Percentiles rank a stretch among this genome's conserved stretches.
These are phyloP conservation scores for Paratrypauchen microcephalus DNA, from an alignment of 2,797 vertebrate species.

Conservation along the genomic window DNA sequence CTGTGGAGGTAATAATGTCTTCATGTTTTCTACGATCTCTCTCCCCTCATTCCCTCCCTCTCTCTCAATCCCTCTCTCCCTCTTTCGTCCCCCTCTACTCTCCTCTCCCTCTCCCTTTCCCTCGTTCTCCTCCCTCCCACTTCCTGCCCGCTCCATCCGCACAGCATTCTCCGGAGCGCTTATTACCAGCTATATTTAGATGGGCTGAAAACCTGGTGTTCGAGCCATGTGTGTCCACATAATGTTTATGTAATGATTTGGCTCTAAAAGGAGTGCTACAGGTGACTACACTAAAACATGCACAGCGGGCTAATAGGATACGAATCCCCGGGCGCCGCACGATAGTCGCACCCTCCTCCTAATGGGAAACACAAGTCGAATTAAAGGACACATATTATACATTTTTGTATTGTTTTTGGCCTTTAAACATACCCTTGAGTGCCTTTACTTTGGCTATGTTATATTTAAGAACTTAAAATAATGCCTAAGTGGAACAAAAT, in stretches of 20 bases:
- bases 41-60: neutral
- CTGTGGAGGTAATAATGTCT: constrained; percentile 53
- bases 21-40: constrained; percentile 43
- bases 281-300: constrained; percentile 16
- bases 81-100: no score
- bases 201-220: constrained; percentile 33
- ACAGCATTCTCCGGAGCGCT: constrained; percentile 38
- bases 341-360: no score
- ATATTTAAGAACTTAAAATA: no score
- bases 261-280: constrained; percentile 44
- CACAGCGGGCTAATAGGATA: constrained; percentile 8
- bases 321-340: no score
- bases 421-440: neutral
- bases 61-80: no score
- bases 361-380: neutral
- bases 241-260: constrained; percentile 22
- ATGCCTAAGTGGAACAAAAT: no score
- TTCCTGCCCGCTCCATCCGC: constrained; percentile 46
- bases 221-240: constrained; percentile 19
- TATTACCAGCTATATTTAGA: constrained; percentile 69
- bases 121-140: neutral
- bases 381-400: neutral
- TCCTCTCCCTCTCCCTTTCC: no score
- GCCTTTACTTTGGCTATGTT: no score
- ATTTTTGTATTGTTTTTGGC: neutral